A percentile compares a stretch with the other conserved stretches of the same genome.
Evolutionary conservation across 2,888 invertebrate species (phyloP).

Genomic region (Oscheius sp.): DNA sequence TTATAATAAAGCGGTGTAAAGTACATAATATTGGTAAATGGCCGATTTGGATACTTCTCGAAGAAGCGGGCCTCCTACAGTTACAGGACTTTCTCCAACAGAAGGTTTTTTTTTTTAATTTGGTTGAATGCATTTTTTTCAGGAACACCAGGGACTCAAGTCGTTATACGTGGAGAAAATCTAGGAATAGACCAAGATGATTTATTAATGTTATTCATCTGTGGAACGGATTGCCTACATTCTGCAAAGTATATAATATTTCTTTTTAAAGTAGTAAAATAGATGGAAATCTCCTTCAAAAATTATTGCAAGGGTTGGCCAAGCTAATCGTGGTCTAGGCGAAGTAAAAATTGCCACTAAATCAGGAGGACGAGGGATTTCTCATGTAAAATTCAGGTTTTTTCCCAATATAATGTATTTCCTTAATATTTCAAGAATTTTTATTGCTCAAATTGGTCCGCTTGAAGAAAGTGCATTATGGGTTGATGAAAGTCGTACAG

Average conservation of each 20-base stretch:
- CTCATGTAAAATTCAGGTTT: constrained; percentile 78
- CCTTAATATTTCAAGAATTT: constrained; percentile 35
- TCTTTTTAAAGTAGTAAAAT: not conserved
- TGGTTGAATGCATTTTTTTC: not conserved
- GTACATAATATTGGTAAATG: not conserved
- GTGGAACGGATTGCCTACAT: constrained; percentile 91
- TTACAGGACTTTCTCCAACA: constrained; percentile 96
- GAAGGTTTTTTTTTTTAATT: constrained; percentile 78
- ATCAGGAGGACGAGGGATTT: constrained; percentile 86
- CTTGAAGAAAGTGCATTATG: constrained; percentile 97
- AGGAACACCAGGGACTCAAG: constrained; percentile 52
- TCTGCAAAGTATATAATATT: constrained; percentile 77
- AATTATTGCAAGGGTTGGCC: constrained; percentile 92
- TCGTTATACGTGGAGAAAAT: constrained; percentile 83
- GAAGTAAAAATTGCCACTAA: constrained; percentile 83
- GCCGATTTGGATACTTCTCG: not conserved
- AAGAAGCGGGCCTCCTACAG: constrained; percentile 71
- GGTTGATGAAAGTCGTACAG: constrained; percentile 88
- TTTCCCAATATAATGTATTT: not conserved
- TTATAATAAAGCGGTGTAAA: no score
- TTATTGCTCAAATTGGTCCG: constrained; percentile 75
- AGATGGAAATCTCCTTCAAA: constrained; percentile 98
- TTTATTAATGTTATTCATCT: constrained; percentile 83
- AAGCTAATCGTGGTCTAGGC: constrained; percentile 84
- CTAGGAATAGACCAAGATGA: constrained; percentile 86